Base-by-base conservation (phyloP, 2,888 invertebrate species). In the Coleophora flavipennella region DNA sequence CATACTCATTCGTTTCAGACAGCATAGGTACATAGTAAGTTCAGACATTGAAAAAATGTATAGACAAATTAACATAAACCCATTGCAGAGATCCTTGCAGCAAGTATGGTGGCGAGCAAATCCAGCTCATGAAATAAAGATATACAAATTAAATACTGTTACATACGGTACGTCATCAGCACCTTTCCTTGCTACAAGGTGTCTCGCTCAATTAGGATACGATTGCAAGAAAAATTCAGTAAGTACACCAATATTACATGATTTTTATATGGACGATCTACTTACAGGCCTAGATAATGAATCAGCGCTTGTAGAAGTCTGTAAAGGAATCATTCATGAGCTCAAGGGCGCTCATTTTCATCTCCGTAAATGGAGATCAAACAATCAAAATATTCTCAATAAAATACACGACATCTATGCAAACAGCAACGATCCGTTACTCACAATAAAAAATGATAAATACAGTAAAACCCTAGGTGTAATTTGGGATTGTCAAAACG, bases 241-340 rank as follows among this genome's bases (percentile, higher is more conserved):
- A 8, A 12, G 43, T 6, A 44, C 49, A 12, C 35, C 46, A 1
- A 55, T 55, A 14, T 25, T 36, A 0, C 49, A 55, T 13, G 57
- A 59, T 28, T 54, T 53, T 36, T 57, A 57, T 39, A 50, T 56
- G 0, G 54, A 57, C 26, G 54, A 57, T 31, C 28, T 55, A 13
- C 32, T 53, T 4, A 47, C 47, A 10, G 49, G 51, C 12, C 25
- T 20, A 4, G 41, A 49, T 13, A 12, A 41, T 14, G 14, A 48
- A 12, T 11, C 40, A 9, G 42, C 47, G 8, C 38, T 44, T 1
- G 11, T 11, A 3, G 8, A 36, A 0, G 34, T 54, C 1, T 49
- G 44, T 13, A 6, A 33, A 0, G 11, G 39, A 7, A 39, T 53
- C 0, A 52, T 51, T 6, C 12, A 33, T 6, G 42, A 31, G 3